Evolutionary conservation across 2,113 vertebrate species (phyloP), one percentile per base, ranked within the genome.

Genomic region (Agelaius phoeniceus): DNA sequence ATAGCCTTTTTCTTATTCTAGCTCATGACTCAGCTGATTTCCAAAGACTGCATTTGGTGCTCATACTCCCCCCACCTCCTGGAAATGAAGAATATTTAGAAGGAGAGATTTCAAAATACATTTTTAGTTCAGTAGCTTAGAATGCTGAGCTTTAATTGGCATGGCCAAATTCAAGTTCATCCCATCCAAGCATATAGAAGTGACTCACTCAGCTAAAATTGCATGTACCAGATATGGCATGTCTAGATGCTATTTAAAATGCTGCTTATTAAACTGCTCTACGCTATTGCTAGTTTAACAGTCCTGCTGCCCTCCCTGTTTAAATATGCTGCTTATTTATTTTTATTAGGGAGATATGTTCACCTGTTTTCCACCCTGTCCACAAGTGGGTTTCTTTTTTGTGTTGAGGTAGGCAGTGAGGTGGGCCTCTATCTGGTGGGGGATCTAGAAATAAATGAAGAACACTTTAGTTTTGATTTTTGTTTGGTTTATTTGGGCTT

Each of bases 11-110:
- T 18, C 51, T 75, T 74, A 15, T 68, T 91, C 74, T 61, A 71
- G 63, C 55, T 86, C 39, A 88, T 96, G 96, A 96, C 59, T 94
- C 91, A 90, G 89, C 87, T 96, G 46, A 87, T 91, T 93, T 90
- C 75, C 69, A 73, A 68, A 68, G 46, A 18, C 54, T 79, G 58
- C 33, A 39, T 73, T 76, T 94, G 46, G 14, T 91, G n/a, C 43
- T 37, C 20, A 33, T 88, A 28, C 8, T 91, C 13, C 57, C 52
- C 49, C 52, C 22, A 26, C 37, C 39, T 73, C 46, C 58, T 4
- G 3, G 41, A 82, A 76, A 5, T 31, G 19, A 83, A 90, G 52
- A 74, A 65, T 88, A 88, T 90, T 90, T 88, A 52, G 83, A 62
- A 37, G 57, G 49, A 87, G 84, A 80, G 67, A 95, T 90, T 51